phyloP scores from a whole-genome alignment of 2,888 invertebrate species.

The Augochlorella aurata region DNA sequence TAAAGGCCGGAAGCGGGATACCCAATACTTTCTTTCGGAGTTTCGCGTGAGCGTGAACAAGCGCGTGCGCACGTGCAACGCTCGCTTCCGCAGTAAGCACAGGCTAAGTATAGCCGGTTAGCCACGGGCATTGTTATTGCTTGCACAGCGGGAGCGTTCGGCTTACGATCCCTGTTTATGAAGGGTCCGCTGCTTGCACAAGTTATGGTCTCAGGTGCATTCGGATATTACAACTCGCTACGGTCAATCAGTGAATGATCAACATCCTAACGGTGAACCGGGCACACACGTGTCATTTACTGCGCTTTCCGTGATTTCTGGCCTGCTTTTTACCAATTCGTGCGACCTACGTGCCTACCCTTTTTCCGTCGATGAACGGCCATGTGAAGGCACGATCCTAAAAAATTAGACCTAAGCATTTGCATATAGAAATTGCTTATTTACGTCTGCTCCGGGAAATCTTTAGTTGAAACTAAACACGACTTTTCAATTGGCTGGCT shows the following conservation, averaged over 20 bases:
- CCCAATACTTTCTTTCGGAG: slow-evolving; percentile 62
- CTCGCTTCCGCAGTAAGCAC: slow-evolving; percentile 68
- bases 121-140: slow-evolving; percentile 78
- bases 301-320: neutral
- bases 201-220: slow-evolving; percentile 78
- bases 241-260: slow-evolving; percentile 66
- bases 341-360: neutral
- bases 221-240: slow-evolving; percentile 71
- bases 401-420: neutral
- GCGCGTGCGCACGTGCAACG: slow-evolving; percentile 69
- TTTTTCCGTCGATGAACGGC: neutral
- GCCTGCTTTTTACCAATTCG: neutral
- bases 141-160: slow-evolving; percentile 73
- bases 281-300: slow-evolving; percentile 21
- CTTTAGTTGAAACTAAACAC: no score
- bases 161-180: slow-evolving; percentile 75
- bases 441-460: neutral
- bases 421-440: neutral
- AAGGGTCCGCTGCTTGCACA: slow-evolving; percentile 70
- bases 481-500: no score
- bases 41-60: slow-evolving; percentile 56
- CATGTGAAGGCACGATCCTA: neutral
- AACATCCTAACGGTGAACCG: slow-evolving; percentile 44
- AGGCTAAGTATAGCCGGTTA: slow-evolving; percentile 74
- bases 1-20: slow-evolving; percentile 62